Evolutionary conservation across 2,888 invertebrate genomes (phyloP), one percentile per base, ranked within the genome.

Genomic region (Cheilosia vernalis): DNA sequence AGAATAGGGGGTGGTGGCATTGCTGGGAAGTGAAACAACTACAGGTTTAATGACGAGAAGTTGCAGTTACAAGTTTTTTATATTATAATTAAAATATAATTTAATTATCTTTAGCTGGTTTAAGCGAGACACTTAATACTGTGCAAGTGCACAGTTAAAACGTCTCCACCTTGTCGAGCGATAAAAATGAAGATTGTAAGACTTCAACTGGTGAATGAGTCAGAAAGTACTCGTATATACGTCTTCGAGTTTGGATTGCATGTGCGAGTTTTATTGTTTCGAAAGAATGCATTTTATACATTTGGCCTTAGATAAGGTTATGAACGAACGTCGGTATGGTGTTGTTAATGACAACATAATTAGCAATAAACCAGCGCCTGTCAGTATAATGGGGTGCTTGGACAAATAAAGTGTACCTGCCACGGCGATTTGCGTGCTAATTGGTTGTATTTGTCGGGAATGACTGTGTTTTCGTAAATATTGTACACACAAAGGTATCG

Each of bases 81-180:
- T 63, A 63, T 17, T 19, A 19, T 9, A 47, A 47, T 55, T 27
- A 17, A 72, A 72, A 72, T 70, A n/a, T 61, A 69, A 69, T 69
- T 56, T 30, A 60, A 80, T 56, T 80, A 53, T 53, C 17, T 47
- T 55, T 49, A 27, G 70, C 19, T 40, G 9, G n/a, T n/a, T 49
- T 2, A 56, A 78, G 40, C 51, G 73, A 73, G 73, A 79, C 58
- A 47, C n/a, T 66, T 53, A 15, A 64, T 24, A 30, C 30, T 60
- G 40, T 5, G 13, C 37, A 15, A 15, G 37, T 15, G 30, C 42
- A 67, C 56, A 67, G 55, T 42, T 44, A 27, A 67, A 55, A 21
- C 2, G 5, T 47, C 47, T 19, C 9, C 9, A 7, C 19, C 19
- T 13, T 13, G 37, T 37, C 3, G 13, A 4, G 19, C 17, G 49